phyloP scores from a whole-genome alignment of 2,113 vertebrate genomes.

The Zosterops hypoxanthus region DNA sequence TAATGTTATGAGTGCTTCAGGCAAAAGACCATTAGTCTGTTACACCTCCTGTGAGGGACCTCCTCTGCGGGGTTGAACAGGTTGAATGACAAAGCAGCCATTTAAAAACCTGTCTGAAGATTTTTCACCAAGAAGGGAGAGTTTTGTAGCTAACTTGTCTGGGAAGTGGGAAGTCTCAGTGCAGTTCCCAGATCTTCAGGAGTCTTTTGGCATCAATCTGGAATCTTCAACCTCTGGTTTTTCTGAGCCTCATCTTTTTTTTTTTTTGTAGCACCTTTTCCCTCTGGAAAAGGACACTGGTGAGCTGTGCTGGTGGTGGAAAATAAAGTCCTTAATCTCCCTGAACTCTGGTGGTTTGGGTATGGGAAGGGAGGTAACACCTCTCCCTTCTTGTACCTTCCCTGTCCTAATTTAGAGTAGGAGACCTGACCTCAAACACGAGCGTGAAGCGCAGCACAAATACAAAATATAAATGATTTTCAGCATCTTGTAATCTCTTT shows the following conservation, averaged over 20 bases:
- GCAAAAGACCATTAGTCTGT: constrained; percentile 41
- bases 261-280: not conserved
- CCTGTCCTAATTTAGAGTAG: not conserved
- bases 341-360: not conserved
- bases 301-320: not conserved
- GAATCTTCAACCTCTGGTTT: not conserved
- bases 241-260: not conserved
- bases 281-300: not conserved
- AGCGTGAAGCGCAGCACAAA: not conserved
- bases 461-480: not conserved
- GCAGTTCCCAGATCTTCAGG: not conserved
- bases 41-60: constrained; percentile 34
- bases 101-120: constrained; percentile 26
- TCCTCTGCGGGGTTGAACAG: not conserved
- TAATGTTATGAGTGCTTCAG: constrained; percentile 34
- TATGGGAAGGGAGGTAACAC: not conserved
- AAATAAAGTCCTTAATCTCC: not conserved
- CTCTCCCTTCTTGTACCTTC: not conserved
- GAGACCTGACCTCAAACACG: not conserved
- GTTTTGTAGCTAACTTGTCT: not conserved
- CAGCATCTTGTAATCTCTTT: not conserved
- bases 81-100: constrained; percentile 41
- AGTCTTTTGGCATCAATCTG: not conserved
- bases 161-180: not conserved
- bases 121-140: not conserved